Base-by-base conservation (phyloP, 2,888 invertebrate species). In the Drosophila rellima region DNA sequence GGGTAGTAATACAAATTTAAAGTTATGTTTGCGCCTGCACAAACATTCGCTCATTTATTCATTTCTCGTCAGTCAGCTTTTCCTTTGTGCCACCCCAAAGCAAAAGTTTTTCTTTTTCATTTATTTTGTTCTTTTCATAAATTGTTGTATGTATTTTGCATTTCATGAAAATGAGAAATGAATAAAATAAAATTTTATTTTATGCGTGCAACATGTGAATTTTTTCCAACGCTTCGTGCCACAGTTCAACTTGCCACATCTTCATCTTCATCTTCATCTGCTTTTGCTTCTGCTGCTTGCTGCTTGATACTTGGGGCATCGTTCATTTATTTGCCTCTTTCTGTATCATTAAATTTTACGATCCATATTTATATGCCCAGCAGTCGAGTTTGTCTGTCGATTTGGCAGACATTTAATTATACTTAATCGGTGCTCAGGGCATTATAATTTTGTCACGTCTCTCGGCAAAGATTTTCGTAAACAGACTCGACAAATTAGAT, bases 121-220 rank as follows among this genome's bases (percentile, higher is more conserved):
- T n/a, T n/a, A n/a, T n/a, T n/a, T n/a, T n/a, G n/a, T 52, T 48
- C 17, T 33, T 56, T 59, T 59, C 70, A 79, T 84, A 84, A 81
- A 82, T 80, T 84, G 68, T 80, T 76, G 63, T 54, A 23, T 63
- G 71, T 74, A 62, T 82, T 79, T 80, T 84, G 87, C 76, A 83
- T 85, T 82, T 78, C 68, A 64, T 76, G 77, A 78, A 84, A 83
- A 89, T 86, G 83, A 82, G 90, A 83, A 89, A 89, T 89, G 88
- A 90, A 91, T 91, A 90, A 91, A 90, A 91, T 91, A 91, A 91
- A 90, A 89, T 91, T 91, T 90, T 91, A 91, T 91, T 91, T 90
- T 82, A 88, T 89, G 85, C 78, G 78, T 80, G 88, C 89, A 91
- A 91, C 90, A 89, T 90, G 90, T 90, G 87, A 85, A 88, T 80